Evolutionary conservation across 2,113 vertebrate species (phyloP).

Genomic region (Oncorhynchus masou): DNA sequence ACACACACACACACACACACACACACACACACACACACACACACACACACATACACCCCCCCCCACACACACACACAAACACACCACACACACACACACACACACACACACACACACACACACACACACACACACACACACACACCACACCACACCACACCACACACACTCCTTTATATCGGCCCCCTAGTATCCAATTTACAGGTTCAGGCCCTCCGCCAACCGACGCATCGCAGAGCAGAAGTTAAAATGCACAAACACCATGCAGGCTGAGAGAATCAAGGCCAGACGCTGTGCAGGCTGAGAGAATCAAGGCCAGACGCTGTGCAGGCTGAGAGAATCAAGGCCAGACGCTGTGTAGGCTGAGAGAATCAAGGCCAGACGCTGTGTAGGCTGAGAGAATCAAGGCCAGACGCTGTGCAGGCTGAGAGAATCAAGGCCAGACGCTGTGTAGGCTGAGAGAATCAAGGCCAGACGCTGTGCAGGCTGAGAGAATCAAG

Average conservation of each 20-base stretch:
- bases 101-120: no score
- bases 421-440: slow-evolving; percentile 73
- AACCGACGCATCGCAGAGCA: slow-evolving; percentile 60
- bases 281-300: slow-evolving; percentile 47
- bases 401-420: no score
- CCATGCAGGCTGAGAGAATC: slow-evolving; percentile 69
- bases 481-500: slow-evolving; percentile 71
- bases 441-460: slow-evolving; percentile 15
- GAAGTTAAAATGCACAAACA: slow-evolving; percentile 73
- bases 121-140: no score
- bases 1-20: no score
- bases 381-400: no score
- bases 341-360: slow-evolving; percentile 71
- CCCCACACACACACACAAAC: no score
- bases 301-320: no score
- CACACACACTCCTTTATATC: slow-evolving; percentile 71
- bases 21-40: no score
- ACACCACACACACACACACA: slow-evolving; percentile 44
- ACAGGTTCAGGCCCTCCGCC: slow-evolving; percentile 72
- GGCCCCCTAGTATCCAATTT: slow-evolving; percentile 78
- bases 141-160: no score
- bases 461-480: no score
- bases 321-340: slow-evolving; percentile 63
- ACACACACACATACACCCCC: no score
- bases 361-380: no score